A percentile compares a stretch with the other conserved stretches of the same genome.
These are phyloP conservation scores for Oplegnathus fasciatus DNA, from an alignment of 2,113 vertebrate genomes.

Conservation along the genomic window DNA sequence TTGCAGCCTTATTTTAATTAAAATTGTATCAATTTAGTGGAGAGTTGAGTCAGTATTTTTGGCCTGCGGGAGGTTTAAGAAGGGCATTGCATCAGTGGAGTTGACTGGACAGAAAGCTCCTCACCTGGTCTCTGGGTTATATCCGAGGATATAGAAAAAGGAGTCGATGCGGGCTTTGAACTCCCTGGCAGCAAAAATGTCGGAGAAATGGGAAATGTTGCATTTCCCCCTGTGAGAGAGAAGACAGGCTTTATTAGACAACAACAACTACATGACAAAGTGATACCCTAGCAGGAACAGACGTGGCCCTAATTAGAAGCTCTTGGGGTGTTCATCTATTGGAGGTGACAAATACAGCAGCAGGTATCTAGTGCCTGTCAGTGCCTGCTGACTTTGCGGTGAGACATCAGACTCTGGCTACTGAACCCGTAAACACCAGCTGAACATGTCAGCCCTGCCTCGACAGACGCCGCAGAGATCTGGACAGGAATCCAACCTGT, in stretches of 20 bases:
- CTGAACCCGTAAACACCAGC: slow-evolving; percentile 60
- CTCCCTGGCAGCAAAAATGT: slow-evolving; percentile 99
- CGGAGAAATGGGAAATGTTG: slow-evolving; percentile 99
- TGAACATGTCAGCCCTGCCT: slow-evolving; percentile 47
- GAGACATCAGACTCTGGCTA: slow-evolving; percentile 35
- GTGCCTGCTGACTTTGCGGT: slow-evolving; percentile 43
- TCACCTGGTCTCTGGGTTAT: slow-evolving; percentile 99
- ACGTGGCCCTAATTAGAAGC: slow-evolving; percentile 48
- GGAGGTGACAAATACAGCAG: slow-evolving; percentile 62
- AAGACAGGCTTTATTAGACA: slow-evolving; percentile 70
- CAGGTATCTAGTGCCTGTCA: slow-evolving; percentile 58
- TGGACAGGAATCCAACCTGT: slow-evolving; percentile 57
- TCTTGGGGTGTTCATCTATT: slow-evolving; percentile 14
- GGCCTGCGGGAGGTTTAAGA: not conserved
- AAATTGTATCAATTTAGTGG: not conserved
- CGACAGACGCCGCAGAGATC: slow-evolving; percentile 15
- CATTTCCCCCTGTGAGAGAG: slow-evolving; percentile 95
- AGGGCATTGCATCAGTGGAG: slow-evolving; percentile 41
- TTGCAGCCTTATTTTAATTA: not conserved
- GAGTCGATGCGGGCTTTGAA: slow-evolving; percentile 98
- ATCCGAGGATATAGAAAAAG: slow-evolving; percentile 99
- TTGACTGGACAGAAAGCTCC: slow-evolving; percentile 54
- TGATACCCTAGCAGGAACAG: slow-evolving; percentile 31
- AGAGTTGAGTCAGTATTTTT: not conserved
- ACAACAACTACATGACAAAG: slow-evolving; percentile 45